These are phyloP conservation scores for Cyrtodaria siliqua DNA, from an alignment of 2,888 invertebrate genomes.

Conservation along the genomic window DNA sequence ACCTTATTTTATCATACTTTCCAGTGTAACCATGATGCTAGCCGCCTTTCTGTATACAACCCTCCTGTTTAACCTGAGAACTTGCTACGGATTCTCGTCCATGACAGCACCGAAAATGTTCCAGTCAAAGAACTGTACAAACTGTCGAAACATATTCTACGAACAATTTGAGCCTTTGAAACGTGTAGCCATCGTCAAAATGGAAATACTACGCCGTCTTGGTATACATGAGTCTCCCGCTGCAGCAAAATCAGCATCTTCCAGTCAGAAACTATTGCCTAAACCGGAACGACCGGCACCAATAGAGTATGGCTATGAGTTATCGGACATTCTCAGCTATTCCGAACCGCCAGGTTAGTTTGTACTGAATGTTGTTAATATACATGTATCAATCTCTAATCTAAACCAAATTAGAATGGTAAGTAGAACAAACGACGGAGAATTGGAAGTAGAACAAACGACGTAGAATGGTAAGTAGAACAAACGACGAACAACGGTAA, in stretches of 20 bases:
- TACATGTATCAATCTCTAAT: too few species aligned
- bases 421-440: too few species aligned
- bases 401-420: too few species aligned
- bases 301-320: conserved; percentile 1
- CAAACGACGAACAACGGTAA: too few species aligned
- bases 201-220: conserved; percentile 4
- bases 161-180: background rate
- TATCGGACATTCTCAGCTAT: conserved; percentile 14
- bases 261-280: background rate
- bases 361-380: background rate
- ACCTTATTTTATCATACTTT: too few species aligned
- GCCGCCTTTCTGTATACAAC: conserved; percentile 4
- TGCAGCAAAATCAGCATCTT: background rate
- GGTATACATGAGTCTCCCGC: background rate
- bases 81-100: background rate
- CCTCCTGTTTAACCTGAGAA: conserved; percentile 8
- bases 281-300: conserved; percentile 9
- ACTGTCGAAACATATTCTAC: conserved; percentile 2
- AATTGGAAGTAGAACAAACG: too few species aligned
- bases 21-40: conserved; percentile 1
- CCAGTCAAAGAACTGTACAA: too few species aligned
- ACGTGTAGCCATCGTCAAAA: conserved; percentile 4
- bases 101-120: background rate
- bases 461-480: too few species aligned
- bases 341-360: conserved; percentile 15